A percentile compares a stretch with the other conserved stretches of the same genome.
These are phyloP conservation scores for Thomomys bottae DNA, from an alignment of 2,113 vertebrate genomes.

Conservation along the genomic window DNA sequence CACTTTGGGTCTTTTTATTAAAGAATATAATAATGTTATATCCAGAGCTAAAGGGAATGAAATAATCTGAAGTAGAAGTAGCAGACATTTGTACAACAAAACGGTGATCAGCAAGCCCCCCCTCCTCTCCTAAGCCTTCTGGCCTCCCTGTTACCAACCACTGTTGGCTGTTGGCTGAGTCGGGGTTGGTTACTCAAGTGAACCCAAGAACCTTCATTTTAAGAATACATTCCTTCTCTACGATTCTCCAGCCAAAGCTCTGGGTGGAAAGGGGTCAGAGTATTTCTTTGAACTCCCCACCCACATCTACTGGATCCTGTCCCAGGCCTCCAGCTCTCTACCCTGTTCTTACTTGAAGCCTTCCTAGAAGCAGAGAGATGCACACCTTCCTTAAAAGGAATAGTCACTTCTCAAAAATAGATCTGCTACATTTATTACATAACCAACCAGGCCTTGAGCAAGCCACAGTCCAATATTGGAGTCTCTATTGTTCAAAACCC, in stretches of 20 bases:
- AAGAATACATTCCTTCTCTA: not conserved
- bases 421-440: not conserved
- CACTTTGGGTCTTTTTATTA: not conserved
- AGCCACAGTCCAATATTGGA: not conserved
- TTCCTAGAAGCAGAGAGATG: not conserved
- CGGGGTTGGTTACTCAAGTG: not conserved
- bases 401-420: slow-evolving; percentile 16
- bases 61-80: not conserved
- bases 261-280: not conserved
- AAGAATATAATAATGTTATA: not conserved
- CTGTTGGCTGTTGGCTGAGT: not conserved
- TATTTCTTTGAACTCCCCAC: not conserved
- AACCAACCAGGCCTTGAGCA: not conserved
- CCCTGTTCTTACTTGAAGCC: not conserved
- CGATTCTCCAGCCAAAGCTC: not conserved
- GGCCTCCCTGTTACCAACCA: not conserved
- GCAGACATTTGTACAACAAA: not conserved
- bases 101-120: not conserved
- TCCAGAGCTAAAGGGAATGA: not conserved
- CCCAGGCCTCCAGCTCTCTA: not conserved
- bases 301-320: not conserved
- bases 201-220: not conserved
- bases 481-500: not conserved
- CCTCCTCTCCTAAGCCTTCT: not conserved
- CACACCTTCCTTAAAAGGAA: slow-evolving; percentile 13